phyloP scores from a whole-genome alignment of 2,113 vertebrate genomes.

The Psittacula cyanocephala region DNA sequence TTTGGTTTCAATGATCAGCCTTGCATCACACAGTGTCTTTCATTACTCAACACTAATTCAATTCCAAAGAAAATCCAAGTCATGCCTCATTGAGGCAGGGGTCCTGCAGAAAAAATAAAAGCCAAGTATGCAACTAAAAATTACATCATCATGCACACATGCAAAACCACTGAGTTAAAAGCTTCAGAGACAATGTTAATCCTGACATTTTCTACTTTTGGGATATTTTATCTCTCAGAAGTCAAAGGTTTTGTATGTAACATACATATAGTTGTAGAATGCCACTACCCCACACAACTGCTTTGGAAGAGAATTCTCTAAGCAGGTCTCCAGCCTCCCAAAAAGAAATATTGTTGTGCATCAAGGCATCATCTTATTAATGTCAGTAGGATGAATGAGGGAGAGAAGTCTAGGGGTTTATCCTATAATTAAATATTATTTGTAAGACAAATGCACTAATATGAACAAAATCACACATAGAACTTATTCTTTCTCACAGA shows the following conservation, averaged over 20 bases:
- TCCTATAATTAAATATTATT: background rate
- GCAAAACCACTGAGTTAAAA: background rate
- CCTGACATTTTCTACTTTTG: background rate
- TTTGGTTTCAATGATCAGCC: conserved; percentile 39
- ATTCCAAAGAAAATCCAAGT: background rate
- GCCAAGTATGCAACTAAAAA: background rate
- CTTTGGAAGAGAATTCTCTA: background rate
- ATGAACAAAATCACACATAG: background rate
- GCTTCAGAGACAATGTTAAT: background rate
- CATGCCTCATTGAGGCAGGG: background rate
- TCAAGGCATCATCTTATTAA: background rate
- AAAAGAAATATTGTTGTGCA: background rate
- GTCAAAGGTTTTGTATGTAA: background rate
- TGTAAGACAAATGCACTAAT: background rate
- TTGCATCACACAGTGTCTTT: background rate
- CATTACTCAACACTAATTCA: conserved; percentile 26
- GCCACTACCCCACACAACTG: background rate
- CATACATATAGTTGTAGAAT: background rate
- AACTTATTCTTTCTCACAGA: background rate
- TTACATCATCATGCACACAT: background rate
- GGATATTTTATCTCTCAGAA: background rate
- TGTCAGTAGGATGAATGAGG: background rate
- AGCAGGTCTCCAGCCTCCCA: background rate
- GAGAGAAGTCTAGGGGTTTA: background rate
- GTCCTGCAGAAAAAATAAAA: conserved; percentile 22